Evolutionary conservation across 2,888 invertebrate genomes (phyloP).

Genomic region (Polyommatus iphigenia): DNA sequence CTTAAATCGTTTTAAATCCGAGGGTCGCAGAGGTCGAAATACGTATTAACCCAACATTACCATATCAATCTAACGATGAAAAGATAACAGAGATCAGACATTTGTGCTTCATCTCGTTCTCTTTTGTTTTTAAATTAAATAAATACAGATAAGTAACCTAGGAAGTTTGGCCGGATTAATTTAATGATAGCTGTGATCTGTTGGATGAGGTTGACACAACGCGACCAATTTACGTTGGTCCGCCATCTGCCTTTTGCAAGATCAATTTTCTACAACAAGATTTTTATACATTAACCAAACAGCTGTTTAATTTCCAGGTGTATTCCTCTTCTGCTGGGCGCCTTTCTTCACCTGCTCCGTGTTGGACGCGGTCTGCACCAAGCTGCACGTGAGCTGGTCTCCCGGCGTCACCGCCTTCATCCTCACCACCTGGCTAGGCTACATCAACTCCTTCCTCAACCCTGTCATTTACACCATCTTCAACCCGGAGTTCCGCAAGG

Average conservation of each 20-base stretch:
- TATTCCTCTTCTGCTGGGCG: constrained; percentile 98
- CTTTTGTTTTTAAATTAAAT: not conserved
- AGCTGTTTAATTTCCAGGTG: constrained; percentile 82
- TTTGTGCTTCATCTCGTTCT: not conserved
- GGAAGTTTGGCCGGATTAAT: too few species aligned
- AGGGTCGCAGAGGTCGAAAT: not conserved
- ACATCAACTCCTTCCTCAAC: constrained; percentile 97
- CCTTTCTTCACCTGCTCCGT: constrained; percentile 99
- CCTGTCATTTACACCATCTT: constrained; percentile 97
- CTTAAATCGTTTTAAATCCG: not conserved
- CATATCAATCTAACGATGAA: not conserved
- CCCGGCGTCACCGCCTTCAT: constrained; percentile 95
- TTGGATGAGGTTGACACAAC: too few species aligned
- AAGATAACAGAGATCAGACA: not conserved
- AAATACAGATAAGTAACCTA: too few species aligned
- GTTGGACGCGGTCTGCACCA: constrained; percentile 97
- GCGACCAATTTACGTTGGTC: too few species aligned
- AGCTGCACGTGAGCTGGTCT: constrained; percentile 87
- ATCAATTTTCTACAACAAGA: too few species aligned
- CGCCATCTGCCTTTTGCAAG: too few species aligned
- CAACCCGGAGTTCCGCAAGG: constrained; percentile 98
- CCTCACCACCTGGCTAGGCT: constrained; percentile 98
- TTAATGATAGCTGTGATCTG: too few species aligned
- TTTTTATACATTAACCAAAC: not conserved
- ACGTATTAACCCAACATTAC: constrained; percentile 5